Percentiles rank a stretch among this genome's conserved stretches.
These are phyloP conservation scores for Drosophila borborema DNA, from an alignment of 2,888 invertebrate species.

Conservation along the genomic window DNA sequence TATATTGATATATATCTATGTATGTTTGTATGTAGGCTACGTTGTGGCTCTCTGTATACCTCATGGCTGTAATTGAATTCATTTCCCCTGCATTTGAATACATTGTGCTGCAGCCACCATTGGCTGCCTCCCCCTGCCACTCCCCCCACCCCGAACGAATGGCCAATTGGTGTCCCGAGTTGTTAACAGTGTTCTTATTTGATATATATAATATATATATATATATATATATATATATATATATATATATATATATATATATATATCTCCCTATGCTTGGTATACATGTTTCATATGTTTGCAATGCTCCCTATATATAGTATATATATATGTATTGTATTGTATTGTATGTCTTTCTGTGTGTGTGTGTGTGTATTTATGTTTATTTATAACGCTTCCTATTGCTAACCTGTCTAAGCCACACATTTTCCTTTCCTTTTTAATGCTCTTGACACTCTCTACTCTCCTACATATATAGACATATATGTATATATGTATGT, in stretches of 20 bases:
- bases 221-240: constrained; percentile 44
- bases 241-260: constrained; percentile 31
- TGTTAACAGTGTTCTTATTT: constrained; percentile 41
- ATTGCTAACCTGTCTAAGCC: constrained; percentile 48
- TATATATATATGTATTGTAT: constrained; percentile 23
- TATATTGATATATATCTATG: background rate
- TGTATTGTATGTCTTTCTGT: constrained; percentile 2
- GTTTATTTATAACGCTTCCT: constrained; percentile 37
- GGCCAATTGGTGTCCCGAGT: constrained; percentile 36
- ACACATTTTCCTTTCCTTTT: constrained; percentile 25
- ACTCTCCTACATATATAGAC: constrained; percentile 33
- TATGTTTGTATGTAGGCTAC: constrained; percentile 34
- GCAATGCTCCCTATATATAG: constrained; percentile 70
- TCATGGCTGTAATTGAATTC: constrained; percentile 64
- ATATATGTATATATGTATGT: no score
- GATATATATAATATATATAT: constrained; percentile 28
- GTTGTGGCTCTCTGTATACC: constrained; percentile 52
- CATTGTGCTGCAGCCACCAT: constrained; percentile 47
- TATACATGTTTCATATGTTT: constrained; percentile 72
- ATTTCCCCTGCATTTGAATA: constrained; percentile 36
- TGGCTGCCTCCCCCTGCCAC: constrained; percentile 1
- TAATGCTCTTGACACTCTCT: constrained; percentile 33
- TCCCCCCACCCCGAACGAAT: no score
- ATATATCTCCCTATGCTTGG: constrained; percentile 43
- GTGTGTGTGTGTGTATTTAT: constrained; percentile 14